phyloP scores from a whole-genome alignment of 2,888 invertebrate genomes.

The Synanthedon andrenaeformis region DNA sequence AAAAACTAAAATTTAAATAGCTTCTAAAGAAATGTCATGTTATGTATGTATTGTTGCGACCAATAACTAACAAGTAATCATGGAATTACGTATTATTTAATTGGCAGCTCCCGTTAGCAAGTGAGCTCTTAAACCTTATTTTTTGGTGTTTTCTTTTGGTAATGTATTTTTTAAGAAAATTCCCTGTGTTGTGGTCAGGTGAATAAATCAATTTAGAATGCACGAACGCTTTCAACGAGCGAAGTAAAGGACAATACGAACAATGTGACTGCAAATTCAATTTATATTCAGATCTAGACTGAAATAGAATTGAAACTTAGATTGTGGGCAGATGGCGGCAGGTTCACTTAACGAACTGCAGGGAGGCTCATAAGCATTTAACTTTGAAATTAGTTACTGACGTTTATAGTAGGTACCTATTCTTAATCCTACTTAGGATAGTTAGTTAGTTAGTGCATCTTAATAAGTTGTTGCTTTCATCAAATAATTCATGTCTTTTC shows the following conservation, averaged over 20 bases:
- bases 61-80: too few species aligned
- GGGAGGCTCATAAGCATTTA: slow-evolving; percentile 2
- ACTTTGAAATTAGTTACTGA: slow-evolving; percentile 2
- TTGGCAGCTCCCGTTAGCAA: too few species aligned
- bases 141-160: too few species aligned
- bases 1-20: too few species aligned
- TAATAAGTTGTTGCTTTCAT: too few species aligned
- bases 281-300: slow-evolving; percentile 48
- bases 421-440: not conserved
- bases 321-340: slow-evolving; percentile 33
- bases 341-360: slow-evolving; percentile 7
- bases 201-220: slow-evolving; percentile 46
- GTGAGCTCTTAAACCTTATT: too few species aligned
- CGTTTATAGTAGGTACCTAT: not conserved
- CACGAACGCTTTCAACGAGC: slow-evolving; percentile 19
- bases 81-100: too few species aligned
- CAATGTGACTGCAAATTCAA: slow-evolving; percentile 47
- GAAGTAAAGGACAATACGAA: slow-evolving; percentile 14
- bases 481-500: too few species aligned
- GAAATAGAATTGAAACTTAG: slow-evolving; percentile 50
- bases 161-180: too few species aligned
- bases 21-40: too few species aligned
- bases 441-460: too few species aligned
- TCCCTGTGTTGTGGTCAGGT: slow-evolving; percentile 16
- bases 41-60: too few species aligned